phyloP scores from a whole-genome alignment of 2,113 vertebrate species.

The Sapajus apella region DNA sequence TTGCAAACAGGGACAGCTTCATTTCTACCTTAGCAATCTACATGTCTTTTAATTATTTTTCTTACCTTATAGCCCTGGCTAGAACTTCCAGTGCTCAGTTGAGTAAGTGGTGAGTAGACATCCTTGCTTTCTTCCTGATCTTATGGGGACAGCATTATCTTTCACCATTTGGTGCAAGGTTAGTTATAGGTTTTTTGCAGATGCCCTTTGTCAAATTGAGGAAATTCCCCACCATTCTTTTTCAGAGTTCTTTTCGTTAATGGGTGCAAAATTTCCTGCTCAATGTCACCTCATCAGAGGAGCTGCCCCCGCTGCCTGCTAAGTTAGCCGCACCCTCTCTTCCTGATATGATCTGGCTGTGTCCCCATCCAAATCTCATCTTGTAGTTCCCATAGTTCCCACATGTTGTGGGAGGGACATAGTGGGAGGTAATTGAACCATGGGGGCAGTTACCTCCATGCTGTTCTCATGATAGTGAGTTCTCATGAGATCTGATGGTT shows the following conservation, averaged over 20 bases:
- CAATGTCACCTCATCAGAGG: neutral
- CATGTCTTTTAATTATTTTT: neutral
- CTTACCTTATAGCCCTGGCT: neutral
- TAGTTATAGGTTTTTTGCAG: neutral
- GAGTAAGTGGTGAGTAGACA: neutral
- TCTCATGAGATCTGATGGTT: no score
- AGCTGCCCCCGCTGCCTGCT: fast-evolving
- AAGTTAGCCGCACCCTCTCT: neutral
- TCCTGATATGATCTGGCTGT: no score
- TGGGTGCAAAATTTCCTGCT: neutral
- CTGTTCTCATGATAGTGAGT: no score
- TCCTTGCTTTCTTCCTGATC: neutral
- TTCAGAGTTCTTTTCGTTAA: neutral
- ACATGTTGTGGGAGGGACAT: no score
- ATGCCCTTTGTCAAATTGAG: neutral
- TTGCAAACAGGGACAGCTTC: neutral
- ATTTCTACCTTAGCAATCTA: neutral
- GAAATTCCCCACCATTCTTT: neutral
- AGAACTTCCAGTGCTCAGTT: neutral
- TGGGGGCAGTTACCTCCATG: no score
- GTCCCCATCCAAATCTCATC: no score
- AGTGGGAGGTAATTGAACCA: no score
- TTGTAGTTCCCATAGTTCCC: no score
- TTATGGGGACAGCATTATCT: neutral
- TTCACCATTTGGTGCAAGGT: neutral